Conservation (phyloP, 2,888 invertebrate species). For the Erannis defoliaria region DNA sequence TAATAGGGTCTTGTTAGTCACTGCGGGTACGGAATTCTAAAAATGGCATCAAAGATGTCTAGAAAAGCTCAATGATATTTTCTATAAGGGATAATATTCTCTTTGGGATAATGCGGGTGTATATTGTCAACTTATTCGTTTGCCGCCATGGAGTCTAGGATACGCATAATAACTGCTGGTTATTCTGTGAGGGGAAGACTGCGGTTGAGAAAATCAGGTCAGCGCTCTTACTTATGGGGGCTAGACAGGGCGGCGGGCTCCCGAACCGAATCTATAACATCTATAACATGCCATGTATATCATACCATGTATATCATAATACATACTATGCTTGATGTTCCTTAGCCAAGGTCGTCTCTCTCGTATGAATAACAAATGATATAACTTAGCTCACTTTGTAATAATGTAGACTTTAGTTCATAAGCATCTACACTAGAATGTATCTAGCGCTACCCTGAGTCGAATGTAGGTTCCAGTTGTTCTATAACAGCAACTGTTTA, state of each 20-base stretch:
- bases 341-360: conserved; percentile 40
- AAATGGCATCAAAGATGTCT: too few relatives aligned
- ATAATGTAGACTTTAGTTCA: background rate
- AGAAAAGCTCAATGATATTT: too few relatives aligned
- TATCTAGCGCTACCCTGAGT: too few relatives aligned
- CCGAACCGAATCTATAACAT: conserved; percentile 52
- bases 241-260: conserved; percentile 66
- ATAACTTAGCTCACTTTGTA: background rate
- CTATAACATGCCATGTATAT: conserved; percentile 31
- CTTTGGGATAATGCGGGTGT: conserved; percentile 11
- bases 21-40: too few relatives aligned
- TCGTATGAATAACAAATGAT: conserved; percentile 24
- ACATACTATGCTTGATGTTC: conserved; percentile 24
- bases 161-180: conserved; percentile 15
- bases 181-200: conserved; percentile 28
- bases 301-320: background rate
- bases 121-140: conserved; percentile 23
- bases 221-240: conserved; percentile 67
- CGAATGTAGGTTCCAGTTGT: too few relatives aligned
- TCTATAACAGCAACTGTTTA: too few relatives aligned
- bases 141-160: conserved; percentile 68
- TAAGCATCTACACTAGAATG: background rate
- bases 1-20: too few relatives aligned
- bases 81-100: too few relatives aligned
- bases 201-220: conserved; percentile 58